Evolutionary conservation across 2,113 vertebrate species (phyloP), one percentile per base, ranked within the genome.

Genomic region (Vombatus ursinus): DNA sequence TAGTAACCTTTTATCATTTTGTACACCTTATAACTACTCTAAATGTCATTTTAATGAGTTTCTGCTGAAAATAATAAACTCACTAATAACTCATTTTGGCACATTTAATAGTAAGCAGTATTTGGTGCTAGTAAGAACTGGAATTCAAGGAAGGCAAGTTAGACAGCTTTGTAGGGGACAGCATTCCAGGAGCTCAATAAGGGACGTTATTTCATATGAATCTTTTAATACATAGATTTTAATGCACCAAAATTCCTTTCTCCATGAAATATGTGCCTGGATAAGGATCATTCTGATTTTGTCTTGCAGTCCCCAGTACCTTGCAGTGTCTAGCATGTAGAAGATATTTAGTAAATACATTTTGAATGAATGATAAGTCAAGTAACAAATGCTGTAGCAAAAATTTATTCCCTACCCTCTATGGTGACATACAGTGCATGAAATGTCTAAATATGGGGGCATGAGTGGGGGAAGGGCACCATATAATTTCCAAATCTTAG

Each of bases 1-100:
- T 90, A 92, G 52, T 52, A 96, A 90, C 9, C 0, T n/a, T 93
- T 52, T 77, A 11, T 96, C 37, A 48, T 93, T 92, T 93, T 57
- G 50, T 37, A 49, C 50, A 26, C 31, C 68, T 92, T 53, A 52
- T 89, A 24, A 50, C 14, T 84, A 48, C 47, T 91, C 7, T 84
- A 8, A 47, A 28, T 93, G 2, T 49, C 61, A 91, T 23, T 84
- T 26, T 51, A 94, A 19, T 94, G 24, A 44, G n/a, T 84, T 84
- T 84, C 37, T 84, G 16, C 19, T 84, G n/a, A 91, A 96, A 96
- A 90, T 12, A 91, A 16, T 14, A 90, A 91, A 37, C 0, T 4
- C 3, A 93, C 6, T 94, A 57, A 52, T 68, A 90, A 50, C 31
- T 91, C 5, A n/a, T 77, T 90, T 57, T 93, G 95, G 16, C 93